A percentile compares a stretch with the other conserved stretches of the same genome.
phyloP scores from a whole-genome alignment of 2,888 invertebrate species.

The Peribatodes rhomboidaria region DNA sequence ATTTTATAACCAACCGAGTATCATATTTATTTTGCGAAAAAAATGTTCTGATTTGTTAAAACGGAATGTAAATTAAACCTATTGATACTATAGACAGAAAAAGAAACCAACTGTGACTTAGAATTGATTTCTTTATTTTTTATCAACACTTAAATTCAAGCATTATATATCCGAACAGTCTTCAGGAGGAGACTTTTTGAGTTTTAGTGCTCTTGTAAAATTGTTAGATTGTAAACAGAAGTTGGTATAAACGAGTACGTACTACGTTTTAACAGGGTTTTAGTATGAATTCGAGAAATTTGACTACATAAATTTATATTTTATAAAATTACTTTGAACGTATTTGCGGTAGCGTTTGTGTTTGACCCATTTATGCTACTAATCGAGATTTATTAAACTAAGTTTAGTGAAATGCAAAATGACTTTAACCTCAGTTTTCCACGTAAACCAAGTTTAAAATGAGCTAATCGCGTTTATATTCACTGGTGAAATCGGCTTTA shows the following conservation, averaged over 20 bases:
- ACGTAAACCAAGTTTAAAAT: too few relatives aligned
- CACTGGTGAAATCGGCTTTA: too few relatives aligned
- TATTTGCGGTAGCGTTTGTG: background rate
- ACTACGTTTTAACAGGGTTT: background rate
- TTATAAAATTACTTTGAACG: background rate
- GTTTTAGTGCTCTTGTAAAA: background rate
- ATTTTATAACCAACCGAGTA: constrained; percentile 1
- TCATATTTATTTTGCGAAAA: constrained; percentile 7
- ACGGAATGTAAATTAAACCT: background rate
- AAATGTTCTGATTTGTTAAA: constrained; percentile 1
- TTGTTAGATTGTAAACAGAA: background rate
- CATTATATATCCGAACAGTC: background rate
- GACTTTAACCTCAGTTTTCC: too few relatives aligned
- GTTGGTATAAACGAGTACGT: background rate
- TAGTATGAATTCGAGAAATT: background rate
- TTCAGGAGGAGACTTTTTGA: constrained; percentile 6
- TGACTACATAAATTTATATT: background rate
- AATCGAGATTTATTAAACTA: too few relatives aligned
- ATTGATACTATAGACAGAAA: constrained; percentile 1
- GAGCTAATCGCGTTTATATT: too few relatives aligned
- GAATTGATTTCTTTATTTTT: constrained; percentile 6
- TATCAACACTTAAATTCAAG: constrained; percentile 1
- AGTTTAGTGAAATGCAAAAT: too few relatives aligned
- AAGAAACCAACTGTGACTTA: background rate
- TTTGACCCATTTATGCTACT: too few relatives aligned